Base-by-base conservation (phyloP, 2,888 invertebrate species). In the Parnassius glacialis region DNA sequence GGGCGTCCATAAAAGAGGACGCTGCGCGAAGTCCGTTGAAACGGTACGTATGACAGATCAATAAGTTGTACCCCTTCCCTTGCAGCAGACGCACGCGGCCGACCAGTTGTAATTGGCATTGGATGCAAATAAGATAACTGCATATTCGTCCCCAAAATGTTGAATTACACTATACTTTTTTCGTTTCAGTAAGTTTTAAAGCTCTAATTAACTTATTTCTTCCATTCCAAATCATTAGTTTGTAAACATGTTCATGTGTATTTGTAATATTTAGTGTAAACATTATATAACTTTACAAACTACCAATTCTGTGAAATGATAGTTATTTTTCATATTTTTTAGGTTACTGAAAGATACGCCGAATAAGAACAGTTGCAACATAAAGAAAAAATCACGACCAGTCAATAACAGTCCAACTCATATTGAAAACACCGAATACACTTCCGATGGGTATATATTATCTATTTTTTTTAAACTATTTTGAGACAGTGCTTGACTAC, bases 321-420 rank as follows among this genome's bases (percentile, higher is more conserved):
- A n/a, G 11, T 47, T 3, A 13, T 20, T 47, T 10, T 25, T 51
- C 11, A n/a, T 45, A 41, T 9, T 25, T 45, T 64, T 2, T 52
- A 89, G 90, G 72, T 76, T 89, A 65, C 72, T 90, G 65, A 90
- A 90, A 70, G 88, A 86, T 64, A 83, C 87, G 0, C 76, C 87
- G 12, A 84, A 74, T 63, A 90, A 84, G 70, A 87, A 83, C 68
- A 85, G 80, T 70, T 78, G 79, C 67, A 78, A 70, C 64, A 69
- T 75, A 25, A 90, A 89, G 74, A 89, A 88, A 74, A 88, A 87
- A 65, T 70, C 78, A 10, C 79, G 84, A 3, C 75, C 84, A 3
- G 76, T 76, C 25, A 83, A 80, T 71, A 81, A 83, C 66, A 84
- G 84, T 62, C 84, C 87, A 11, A 79, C 84, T 0, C 84, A 85